Evolutionary conservation across 2,888 invertebrate genomes (phyloP), one percentile per base, ranked within the genome.

Genomic region (Stenurella melanura): DNA sequence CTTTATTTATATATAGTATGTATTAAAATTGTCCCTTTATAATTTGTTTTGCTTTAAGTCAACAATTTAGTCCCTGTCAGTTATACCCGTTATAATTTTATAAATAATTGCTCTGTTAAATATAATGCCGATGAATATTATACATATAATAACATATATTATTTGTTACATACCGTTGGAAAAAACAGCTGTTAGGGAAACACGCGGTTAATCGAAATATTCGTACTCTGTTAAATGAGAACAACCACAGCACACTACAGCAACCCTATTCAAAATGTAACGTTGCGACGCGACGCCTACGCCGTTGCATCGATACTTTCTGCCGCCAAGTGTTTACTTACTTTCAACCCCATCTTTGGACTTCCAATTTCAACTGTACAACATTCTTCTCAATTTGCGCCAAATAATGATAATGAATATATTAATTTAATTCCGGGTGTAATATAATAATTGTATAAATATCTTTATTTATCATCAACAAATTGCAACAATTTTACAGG

Each of bases 301-400:
- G 50, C 50, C 50, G 50, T 50, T n/a, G 50, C 50, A 50, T 50
- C 50, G n/a, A 50, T 50, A 50, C 50, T 50, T 50, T 50, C 50
- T 50, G 50, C 50, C 50, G 50, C 50, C 50, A 50, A 50, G n/a
- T 50, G 50, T 50, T 50, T 50, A 50, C 50, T n/a, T n/a, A 50
- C 50, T 50, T 50, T n/a, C 50, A 50, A 50, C 50, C 50, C 50
- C 50, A 50, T 50, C 50, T 50, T 50, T 50, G n/a, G 50, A 50
- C 50, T 50, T 15, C 3, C 5, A 50, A 11, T 12, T 50, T 50
- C n/a, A 50, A 50, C 50, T 67, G 30, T 64, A 73, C 67, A 73
- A 67, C 67, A 38, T 38, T 56, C 12, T 50, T 17, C 12, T 50
- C 3, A 50, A 15, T 50, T 50, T 2, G 6, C 12, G 50, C n/a